phyloP scores from a whole-genome alignment of 2,888 invertebrate species.

The Leistus spinibarbis region DNA sequence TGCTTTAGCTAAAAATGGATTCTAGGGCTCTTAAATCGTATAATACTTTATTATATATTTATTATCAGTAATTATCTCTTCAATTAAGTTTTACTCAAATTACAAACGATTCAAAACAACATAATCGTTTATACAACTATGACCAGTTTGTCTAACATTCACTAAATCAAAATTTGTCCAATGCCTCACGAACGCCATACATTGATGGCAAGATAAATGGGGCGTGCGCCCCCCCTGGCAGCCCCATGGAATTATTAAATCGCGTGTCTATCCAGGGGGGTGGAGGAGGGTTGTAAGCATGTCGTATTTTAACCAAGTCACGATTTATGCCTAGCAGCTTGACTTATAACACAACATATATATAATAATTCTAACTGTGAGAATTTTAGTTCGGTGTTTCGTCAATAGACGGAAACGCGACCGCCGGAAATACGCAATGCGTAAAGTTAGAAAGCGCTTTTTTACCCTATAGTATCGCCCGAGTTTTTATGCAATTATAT shows the following conservation, averaged over 20 bases:
- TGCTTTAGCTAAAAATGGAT: too few species aligned
- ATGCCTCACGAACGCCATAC: not conserved
- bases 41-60: too few species aligned
- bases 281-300: not conserved
- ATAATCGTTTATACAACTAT: not conserved
- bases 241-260: not conserved
- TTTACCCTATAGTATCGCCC: too few species aligned
- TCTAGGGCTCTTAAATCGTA: too few species aligned
- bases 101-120: too few species aligned
- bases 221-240: not conserved
- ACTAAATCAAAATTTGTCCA: not conserved
- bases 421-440: not conserved
- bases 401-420: not conserved
- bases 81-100: too few species aligned
- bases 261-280: not conserved
- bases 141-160: too few species aligned
- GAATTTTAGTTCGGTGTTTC: not conserved
- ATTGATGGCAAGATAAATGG: not conserved
- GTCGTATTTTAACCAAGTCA: not conserved
- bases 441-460: too few species aligned
- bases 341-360: not conserved
- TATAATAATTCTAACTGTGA: not conserved
- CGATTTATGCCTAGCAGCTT: not conserved
- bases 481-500: too few species aligned
- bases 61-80: too few species aligned